A percentile compares a stretch with the other conserved stretches of the same genome.
Evolutionary conservation across 2,113 vertebrate species (phyloP).

Genomic region (Canis aureus): DNA sequence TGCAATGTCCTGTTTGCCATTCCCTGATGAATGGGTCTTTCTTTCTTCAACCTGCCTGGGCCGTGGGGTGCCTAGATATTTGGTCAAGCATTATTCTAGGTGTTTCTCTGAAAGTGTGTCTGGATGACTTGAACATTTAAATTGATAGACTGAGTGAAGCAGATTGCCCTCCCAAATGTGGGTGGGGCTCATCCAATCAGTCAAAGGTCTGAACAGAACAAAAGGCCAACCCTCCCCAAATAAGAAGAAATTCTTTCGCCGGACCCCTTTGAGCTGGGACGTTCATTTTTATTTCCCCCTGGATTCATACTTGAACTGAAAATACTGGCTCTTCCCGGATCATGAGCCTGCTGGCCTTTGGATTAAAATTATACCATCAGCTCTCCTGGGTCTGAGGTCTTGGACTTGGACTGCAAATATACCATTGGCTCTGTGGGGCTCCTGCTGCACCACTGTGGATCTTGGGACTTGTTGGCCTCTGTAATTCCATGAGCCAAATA

Average conservation of each 20-base stretch:
- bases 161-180: background rate
- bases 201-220: background rate
- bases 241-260: background rate
- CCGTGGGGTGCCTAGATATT: background rate
- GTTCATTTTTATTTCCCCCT: background rate
- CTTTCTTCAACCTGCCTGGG: background rate
- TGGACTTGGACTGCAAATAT: background rate
- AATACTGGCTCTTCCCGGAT: background rate
- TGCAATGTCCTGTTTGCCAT: background rate
- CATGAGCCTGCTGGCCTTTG: background rate
- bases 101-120: background rate
- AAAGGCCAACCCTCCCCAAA: background rate
- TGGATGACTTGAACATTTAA: background rate
- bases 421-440: background rate
- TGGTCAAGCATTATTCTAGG: background rate
- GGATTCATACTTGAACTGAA: background rate
- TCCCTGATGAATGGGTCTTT: background rate
- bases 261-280: background rate
- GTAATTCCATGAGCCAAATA: background rate
- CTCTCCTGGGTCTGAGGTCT: background rate
- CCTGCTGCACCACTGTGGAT: background rate
- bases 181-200: background rate
- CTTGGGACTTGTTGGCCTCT: background rate
- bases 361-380: background rate
- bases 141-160: background rate